Evolutionary conservation across 1,140 invertebrate species (phyloP).

Genomic region (Meloidogyne chitwoodi): DNA sequence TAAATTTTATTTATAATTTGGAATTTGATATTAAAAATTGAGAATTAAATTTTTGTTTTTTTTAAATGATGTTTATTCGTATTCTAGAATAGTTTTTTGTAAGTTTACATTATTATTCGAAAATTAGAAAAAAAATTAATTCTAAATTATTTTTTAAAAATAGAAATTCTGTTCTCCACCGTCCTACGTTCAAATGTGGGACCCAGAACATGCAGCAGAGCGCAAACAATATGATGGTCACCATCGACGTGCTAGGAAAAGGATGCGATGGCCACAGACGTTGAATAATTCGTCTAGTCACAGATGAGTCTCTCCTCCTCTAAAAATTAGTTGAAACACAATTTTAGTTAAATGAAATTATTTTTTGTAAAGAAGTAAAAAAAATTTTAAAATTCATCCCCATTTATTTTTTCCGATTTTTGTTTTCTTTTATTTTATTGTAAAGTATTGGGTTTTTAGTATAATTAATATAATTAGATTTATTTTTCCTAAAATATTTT

Average conservation of each 20-base stretch:
- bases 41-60: too few relatives aligned
- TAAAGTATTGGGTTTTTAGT: background rate
- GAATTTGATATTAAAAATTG: too few relatives aligned
- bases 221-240: conserved; percentile 6
- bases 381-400: background rate
- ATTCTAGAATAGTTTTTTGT: too few relatives aligned
- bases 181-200: conserved; percentile 16
- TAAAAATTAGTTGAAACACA: conserved; percentile 5
- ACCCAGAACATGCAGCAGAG: background rate
- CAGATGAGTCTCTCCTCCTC: background rate
- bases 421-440: background rate
- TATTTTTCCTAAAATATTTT: background rate
- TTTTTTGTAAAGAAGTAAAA: background rate
- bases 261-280: background rate
- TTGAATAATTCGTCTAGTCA: background rate
- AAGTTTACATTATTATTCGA: too few relatives aligned
- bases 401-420: background rate
- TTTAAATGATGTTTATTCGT: too few relatives aligned
- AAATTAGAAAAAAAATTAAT: background rate
- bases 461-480: background rate
- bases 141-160: background rate
- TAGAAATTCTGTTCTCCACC: conserved; percentile 16
- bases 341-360: background rate
- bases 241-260: conserved; percentile 4
- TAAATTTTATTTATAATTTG: too few relatives aligned